These are phyloP conservation scores for Nephila pilipes DNA, from an alignment of 1,140 invertebrate genomes.

Conservation along the genomic window DNA sequence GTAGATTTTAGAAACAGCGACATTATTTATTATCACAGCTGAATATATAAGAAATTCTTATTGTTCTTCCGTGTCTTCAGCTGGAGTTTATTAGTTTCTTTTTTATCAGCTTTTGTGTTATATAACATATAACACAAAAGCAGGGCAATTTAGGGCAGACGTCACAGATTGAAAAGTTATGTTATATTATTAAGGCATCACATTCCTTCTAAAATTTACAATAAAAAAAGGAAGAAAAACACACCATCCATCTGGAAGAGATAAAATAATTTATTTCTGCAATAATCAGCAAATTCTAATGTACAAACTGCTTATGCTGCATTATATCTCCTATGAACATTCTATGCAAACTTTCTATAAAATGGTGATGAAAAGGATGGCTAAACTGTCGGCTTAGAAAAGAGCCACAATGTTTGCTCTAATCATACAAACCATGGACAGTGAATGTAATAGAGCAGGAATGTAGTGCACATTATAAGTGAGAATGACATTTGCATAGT, in stretches of 20 bases:
- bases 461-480: not conserved
- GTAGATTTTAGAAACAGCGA: too few species aligned
- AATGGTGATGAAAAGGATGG: constrained; percentile 33
- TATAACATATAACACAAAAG: too few species aligned
- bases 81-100: too few species aligned
- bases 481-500: not conserved
- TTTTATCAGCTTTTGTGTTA: too few species aligned
- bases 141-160: too few species aligned
- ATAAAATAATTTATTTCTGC: constrained; percentile 74
- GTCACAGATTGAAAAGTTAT: too few species aligned
- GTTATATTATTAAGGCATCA: too few species aligned
- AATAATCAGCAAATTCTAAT: constrained; percentile 62
- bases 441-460: constrained; percentile 21
- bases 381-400: constrained; percentile 20
- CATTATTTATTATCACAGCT: too few species aligned
- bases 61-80: too few species aligned
- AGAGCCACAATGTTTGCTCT: not conserved
- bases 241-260: constrained; percentile 24
- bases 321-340: constrained; percentile 59
- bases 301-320: constrained; percentile 49
- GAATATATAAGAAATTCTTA: too few species aligned
- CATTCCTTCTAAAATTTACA: not conserved
- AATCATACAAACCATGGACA: not conserved
- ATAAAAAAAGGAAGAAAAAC: not conserved
- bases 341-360: constrained; percentile 66